Conservation (phyloP, 64 coral and sea anemone genomes). For the Dendronephthya gigantea region DNA sequence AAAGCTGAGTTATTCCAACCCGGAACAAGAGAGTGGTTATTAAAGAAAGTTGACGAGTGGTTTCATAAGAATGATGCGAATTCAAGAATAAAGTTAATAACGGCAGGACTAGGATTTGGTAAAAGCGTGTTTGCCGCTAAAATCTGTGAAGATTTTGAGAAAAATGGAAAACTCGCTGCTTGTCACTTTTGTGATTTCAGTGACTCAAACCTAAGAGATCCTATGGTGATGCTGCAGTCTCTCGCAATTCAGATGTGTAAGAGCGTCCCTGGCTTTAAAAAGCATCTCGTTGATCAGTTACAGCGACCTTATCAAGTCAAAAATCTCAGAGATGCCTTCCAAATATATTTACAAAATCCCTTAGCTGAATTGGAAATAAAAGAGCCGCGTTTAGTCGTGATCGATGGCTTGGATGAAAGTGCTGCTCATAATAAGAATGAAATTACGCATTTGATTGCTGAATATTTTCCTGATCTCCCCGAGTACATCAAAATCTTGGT, state of each 20-base stretch:
- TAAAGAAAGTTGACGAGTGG: constrained; percentile 15
- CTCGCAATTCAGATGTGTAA: constrained; percentile 60
- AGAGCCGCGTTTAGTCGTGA: constrained; percentile 31
- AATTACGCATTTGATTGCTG: constrained; percentile 31
- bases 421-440: constrained; percentile 30
- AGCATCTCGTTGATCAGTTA: constrained; percentile 9
- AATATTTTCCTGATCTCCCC: constrained; percentile 45
- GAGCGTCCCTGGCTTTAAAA: constrained; percentile 44
- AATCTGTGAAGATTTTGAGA: too few relatives aligned
- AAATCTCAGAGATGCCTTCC: constrained; percentile 45
- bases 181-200: too few relatives aligned
- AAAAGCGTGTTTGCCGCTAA: constrained; percentile 14
- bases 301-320: background rate
- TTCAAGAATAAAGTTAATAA: background rate
- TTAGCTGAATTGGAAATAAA: constrained; percentile 36
- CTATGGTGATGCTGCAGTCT: constrained; percentile 59
- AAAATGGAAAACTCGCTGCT: too few relatives aligned
- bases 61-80: background rate
- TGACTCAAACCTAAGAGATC: constrained; percentile 40
- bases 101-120: constrained; percentile 52
- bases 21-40: too few relatives aligned
- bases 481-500: constrained; percentile 51
- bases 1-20: too few relatives aligned
- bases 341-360: constrained; percentile 48
- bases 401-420: constrained; percentile 58